Evolutionary conservation across 2,888 invertebrate species (phyloP).

Genomic region (Papilio demoleus): DNA sequence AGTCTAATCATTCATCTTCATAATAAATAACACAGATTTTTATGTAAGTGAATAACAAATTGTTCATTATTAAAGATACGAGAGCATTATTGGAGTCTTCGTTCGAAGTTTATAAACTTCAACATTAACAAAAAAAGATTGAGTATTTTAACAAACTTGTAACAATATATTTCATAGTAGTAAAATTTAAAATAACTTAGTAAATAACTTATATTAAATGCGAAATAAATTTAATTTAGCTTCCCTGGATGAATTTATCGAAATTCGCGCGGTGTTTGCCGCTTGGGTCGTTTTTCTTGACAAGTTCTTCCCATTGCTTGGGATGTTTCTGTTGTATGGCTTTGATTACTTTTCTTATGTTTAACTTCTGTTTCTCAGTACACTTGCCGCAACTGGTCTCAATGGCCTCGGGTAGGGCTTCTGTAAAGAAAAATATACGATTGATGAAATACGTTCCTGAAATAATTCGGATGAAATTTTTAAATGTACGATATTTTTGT

Average conservation of each 20-base stretch:
- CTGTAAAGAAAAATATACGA: constrained; percentile 68
- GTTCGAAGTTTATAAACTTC: neutral
- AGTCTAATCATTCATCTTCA: constrained; percentile 39
- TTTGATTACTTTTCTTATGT: constrained; percentile 85
- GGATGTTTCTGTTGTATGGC: constrained; percentile 87
- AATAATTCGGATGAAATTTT: neutral
- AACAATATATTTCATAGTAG: constrained; percentile 18
- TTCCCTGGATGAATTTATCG: constrained; percentile 76
- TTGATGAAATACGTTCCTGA: constrained; percentile 43
- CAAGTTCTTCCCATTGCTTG: constrained; percentile 86
- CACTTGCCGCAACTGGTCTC: constrained; percentile 87
- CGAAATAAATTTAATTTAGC: constrained; percentile 53
- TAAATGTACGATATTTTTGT: too few species aligned
- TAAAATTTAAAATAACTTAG: constrained; percentile 46
- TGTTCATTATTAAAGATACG: neutral
- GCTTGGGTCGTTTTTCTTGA: constrained; percentile 88
- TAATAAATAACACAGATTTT: constrained; percentile 44
- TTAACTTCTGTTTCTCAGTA: constrained; percentile 85
- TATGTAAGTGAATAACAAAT: neutral
- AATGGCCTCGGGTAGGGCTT: constrained; percentile 87
- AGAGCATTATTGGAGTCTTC: neutral
- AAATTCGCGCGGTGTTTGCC: constrained; percentile 86
- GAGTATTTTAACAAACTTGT: constrained; percentile 17
- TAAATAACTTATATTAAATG: constrained; percentile 25
- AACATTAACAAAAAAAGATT: neutral